phyloP scores from a whole-genome alignment of 2,113 vertebrate genomes.

The Dermatemys mawii region DNA sequence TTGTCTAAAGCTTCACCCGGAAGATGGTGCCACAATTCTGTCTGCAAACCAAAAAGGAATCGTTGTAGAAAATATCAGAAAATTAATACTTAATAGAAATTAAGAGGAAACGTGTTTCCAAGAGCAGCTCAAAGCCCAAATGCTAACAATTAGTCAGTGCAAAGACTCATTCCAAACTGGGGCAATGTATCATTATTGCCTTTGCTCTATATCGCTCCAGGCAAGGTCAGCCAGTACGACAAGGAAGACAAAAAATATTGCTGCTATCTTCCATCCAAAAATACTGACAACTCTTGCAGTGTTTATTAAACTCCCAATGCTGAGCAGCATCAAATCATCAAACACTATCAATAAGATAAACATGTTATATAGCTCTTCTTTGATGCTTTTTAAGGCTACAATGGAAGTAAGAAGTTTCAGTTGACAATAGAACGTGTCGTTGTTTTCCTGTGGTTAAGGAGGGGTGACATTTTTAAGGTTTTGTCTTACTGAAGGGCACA shows the following conservation, averaged over 20 bases:
- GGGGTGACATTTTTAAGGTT: neutral
- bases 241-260: slow-evolving; percentile 10
- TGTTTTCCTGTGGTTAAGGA: neutral
- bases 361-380: neutral
- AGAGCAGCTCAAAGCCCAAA: slow-evolving; percentile 27
- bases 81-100: neutral
- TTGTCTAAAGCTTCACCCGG: slow-evolving; percentile 71
- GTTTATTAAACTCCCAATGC: slow-evolving; percentile 12
- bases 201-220: slow-evolving; percentile 49
- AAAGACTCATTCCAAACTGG: slow-evolving; percentile 45
- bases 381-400: slow-evolving; percentile 1
- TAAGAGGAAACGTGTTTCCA: slow-evolving; percentile 51
- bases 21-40: slow-evolving; percentile 80
- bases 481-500: slow-evolving; percentile 12
- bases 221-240: slow-evolving; percentile 57
- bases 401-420: neutral
- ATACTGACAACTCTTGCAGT: neutral
- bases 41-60: slow-evolving; percentile 32
- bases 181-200: slow-evolving; percentile 32
- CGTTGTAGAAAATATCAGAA: neutral
- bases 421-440: neutral
- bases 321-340: slow-evolving; percentile 17
- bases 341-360: slow-evolving; percentile 24
- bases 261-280: neutral
- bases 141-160: slow-evolving; percentile 14